Base-by-base conservation (phyloP, 2,113 vertebrate genomes). In the Aythya baeri region DNA sequence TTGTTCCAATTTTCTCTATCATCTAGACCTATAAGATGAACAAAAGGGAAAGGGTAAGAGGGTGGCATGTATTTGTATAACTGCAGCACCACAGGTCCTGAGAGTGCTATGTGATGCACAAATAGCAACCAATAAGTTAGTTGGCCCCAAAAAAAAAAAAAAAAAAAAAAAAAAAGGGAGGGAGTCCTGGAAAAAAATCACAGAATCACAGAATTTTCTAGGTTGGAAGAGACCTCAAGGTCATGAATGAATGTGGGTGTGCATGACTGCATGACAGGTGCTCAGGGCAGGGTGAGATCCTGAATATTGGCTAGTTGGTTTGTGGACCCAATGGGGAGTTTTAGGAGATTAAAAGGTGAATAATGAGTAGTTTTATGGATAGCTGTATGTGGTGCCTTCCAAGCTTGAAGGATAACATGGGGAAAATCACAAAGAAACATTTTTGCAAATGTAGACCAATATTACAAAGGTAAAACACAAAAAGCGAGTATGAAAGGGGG, bases 361-460 rank as follows among this genome's bases (percentile, higher is more conserved):
- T 71, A 77, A 77, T 65, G 46, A 75, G 50, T 23, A 83, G 25
- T 52, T 96, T 38, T 79, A 58, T 9, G 25, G 17, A 41, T 13
- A 67, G 63, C 34, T 91, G 34, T 9, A 91, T 41, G 36, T 14
- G 80, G 44, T 43, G 29, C 6, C 65, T 86, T 83, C 34, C 65
- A 74, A 94, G 32, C 5, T 38, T 89, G 82, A 83, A 89, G 58
- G 36, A 63, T 14, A 90, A 63, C 11, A 83, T 14, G 52, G 13
- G 5, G 86, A 46, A 91, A 84, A 88, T 55, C 36, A 75, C 27
- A 81, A 67, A 88, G 65, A 78, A 34, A 58, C 3, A 57, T 94
- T 23, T 72, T 88, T 81, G 61, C 9, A 95, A 88, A 78, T 38
- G 31, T 15, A 93, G 27, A 80, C 22, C 31, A 83, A 71, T n/a